These are phyloP conservation scores for Synanthedon tipuliformis DNA, from an alignment of 2,888 invertebrate genomes.

Conservation along the genomic window DNA sequence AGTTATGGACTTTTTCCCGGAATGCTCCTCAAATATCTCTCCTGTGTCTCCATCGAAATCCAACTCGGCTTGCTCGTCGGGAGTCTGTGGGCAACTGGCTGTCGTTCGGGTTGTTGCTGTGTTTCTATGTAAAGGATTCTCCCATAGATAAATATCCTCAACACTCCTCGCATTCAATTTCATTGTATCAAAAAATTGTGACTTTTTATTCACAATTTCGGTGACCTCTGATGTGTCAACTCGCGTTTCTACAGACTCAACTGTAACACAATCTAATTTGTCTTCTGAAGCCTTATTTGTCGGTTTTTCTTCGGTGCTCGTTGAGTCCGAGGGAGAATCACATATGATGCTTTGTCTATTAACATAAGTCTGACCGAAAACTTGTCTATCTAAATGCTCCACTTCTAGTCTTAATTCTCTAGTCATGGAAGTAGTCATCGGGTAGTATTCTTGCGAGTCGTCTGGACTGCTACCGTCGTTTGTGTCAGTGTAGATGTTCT, in stretches of 20 bases:
- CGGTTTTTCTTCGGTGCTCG: slow-evolving; percentile 50
- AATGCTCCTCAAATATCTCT: slow-evolving; percentile 74
- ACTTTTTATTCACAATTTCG: slow-evolving; percentile 34
- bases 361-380: slow-evolving; percentile 74
- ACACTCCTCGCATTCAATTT: slow-evolving; percentile 62
- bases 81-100: slow-evolving; percentile 71
- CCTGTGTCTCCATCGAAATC: slow-evolving; percentile 74
- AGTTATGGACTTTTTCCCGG: slow-evolving; percentile 76
- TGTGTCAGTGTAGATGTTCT: slow-evolving; percentile 33
- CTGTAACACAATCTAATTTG: slow-evolving; percentile 26
- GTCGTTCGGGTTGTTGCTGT: slow-evolving; percentile 54
- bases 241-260: slow-evolving; percentile 24
- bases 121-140: slow-evolving; percentile 78
- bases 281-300: slow-evolving; percentile 26
- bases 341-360: slow-evolving; percentile 47
- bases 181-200: slow-evolving; percentile 44
- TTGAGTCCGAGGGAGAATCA: slow-evolving; percentile 57
- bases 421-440: slow-evolving; percentile 89
- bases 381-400: slow-evolving; percentile 86
- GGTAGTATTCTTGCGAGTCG: slow-evolving; percentile 85
- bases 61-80: slow-evolving; percentile 79
- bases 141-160: slow-evolving; percentile 82
- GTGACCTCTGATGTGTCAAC: slow-evolving; percentile 25
- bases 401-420: slow-evolving; percentile 84
- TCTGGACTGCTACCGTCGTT: slow-evolving; percentile 79